phyloP scores from a whole-genome alignment of 2,888 invertebrate genomes.

The Brachynemurus nebulosus region DNA sequence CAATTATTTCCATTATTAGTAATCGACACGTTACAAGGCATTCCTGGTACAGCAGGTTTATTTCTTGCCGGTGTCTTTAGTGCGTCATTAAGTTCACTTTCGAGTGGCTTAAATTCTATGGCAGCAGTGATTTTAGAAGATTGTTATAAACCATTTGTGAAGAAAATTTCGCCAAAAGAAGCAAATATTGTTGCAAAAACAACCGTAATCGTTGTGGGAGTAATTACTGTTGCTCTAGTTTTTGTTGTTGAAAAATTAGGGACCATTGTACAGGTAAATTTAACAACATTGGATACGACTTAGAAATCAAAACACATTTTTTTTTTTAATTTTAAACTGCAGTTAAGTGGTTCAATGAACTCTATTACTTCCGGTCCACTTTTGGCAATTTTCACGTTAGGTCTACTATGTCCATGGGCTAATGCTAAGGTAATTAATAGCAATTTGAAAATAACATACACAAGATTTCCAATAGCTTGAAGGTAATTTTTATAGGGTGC shows the following conservation, averaged over 20 bases:
- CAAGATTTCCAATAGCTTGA: too few species aligned
- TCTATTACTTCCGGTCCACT: too few species aligned
- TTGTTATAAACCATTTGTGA: conserved; percentile 20
- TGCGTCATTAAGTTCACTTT: conserved; percentile 34
- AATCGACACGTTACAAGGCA: conserved; percentile 32
- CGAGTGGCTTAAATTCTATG: conserved; percentile 26
- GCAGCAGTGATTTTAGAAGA: conserved; percentile 25
- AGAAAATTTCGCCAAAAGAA: conserved; percentile 19
- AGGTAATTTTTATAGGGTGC: too few species aligned
- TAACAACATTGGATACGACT: too few species aligned
- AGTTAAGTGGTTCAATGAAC: too few species aligned
- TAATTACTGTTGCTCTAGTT: conserved; percentile 32
- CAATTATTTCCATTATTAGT: conserved; percentile 38
- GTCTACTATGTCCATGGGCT: conserved; percentile 54
- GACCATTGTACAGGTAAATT: conserved; percentile 52
- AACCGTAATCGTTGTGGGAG: conserved; percentile 21
- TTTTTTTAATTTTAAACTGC: background rate
- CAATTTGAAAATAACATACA: too few species aligned
- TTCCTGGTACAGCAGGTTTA: conserved; percentile 38
- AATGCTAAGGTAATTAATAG: conserved; percentile 48
- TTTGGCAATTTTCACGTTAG: conserved; percentile 51
- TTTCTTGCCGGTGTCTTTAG: conserved; percentile 42
- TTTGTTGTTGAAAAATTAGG: conserved; percentile 66
- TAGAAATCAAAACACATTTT: background rate
- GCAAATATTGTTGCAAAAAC: conserved; percentile 22